These are phyloP conservation scores for Anguilla obscura DNA, from an alignment of 2,797 vertebrate species.

Conservation along the genomic window DNA sequence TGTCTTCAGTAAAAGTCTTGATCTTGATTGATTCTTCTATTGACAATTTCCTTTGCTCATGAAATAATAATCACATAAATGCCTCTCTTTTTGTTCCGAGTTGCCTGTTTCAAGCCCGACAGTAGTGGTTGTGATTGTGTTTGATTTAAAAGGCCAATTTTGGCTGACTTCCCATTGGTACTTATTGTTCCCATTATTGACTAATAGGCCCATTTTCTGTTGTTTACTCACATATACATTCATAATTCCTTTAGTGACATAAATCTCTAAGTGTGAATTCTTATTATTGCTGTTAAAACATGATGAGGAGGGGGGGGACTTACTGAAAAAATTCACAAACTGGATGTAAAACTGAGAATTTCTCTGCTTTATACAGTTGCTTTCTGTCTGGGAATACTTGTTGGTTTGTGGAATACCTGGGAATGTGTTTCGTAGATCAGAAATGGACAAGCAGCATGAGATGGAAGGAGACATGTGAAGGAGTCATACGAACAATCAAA, in stretches of 20 bases:
- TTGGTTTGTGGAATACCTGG: slow-evolving; percentile 9
- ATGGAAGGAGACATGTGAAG: slow-evolving; percentile 48
- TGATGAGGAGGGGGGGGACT: not conserved
- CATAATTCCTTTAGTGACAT: not conserved
- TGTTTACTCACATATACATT: not conserved
- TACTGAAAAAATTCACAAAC: not conserved
- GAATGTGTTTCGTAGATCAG: slow-evolving; percentile 44
- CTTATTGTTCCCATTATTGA: not conserved
- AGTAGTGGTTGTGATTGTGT: slow-evolving; percentile 36
- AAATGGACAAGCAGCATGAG: slow-evolving; percentile 33
- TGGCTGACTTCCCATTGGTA: not conserved
- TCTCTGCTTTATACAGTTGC: not conserved
- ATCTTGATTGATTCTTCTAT: not conserved
- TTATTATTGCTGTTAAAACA: not conserved
- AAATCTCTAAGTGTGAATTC: not conserved
- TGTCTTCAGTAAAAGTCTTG: not conserved
- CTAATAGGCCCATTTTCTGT: not conserved
- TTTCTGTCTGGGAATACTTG: slow-evolving; percentile 22
- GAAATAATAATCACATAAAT: not conserved
- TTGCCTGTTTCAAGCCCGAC: not conserved
- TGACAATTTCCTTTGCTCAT: not conserved
- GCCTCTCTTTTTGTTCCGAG: not conserved
- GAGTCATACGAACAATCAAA: slow-evolving; percentile 57
- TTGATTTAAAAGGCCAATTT: slow-evolving; percentile 43
- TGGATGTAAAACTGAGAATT: not conserved